Evolutionary conservation across 2,797 vertebrate species (phyloP).

Genomic region (Valencia hispanica): DNA sequence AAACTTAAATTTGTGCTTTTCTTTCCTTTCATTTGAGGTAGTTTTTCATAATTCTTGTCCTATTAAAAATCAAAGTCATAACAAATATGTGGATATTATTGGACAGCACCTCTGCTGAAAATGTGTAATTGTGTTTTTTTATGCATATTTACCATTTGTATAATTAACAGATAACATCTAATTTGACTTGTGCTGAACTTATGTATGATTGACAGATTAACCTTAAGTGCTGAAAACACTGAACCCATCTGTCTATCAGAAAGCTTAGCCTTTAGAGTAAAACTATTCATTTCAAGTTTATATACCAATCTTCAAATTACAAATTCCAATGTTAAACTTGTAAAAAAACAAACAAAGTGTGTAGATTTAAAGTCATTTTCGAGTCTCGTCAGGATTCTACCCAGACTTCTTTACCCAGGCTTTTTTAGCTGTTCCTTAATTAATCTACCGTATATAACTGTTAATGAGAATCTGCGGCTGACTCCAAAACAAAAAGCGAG

Average conservation of each 20-base stretch:
- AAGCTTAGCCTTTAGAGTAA: not conserved
- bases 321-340: not conserved
- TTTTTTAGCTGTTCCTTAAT: not conserved
- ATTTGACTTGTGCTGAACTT: not conserved
- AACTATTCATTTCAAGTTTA: not conserved
- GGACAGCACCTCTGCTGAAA: not conserved
- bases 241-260: not conserved
- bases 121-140: not conserved
- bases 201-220: not conserved
- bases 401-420: not conserved
- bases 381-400: not conserved
- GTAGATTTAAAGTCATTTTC: not conserved
- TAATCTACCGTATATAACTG: not conserved
- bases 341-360: not conserved
- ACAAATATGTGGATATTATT: not conserved
- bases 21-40: not conserved
- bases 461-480: not conserved
- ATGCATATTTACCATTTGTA: not conserved
- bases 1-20: not conserved
- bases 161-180: not conserved
- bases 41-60: not conserved
- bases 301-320: not conserved
- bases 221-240: not conserved
- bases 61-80: not conserved
- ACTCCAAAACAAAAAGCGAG: not conserved